A percentile compares a stretch with the other conserved stretches of the same genome.
phyloP scores from a whole-genome alignment of 2,113 vertebrate genomes.

The Lagopus muta region DNA sequence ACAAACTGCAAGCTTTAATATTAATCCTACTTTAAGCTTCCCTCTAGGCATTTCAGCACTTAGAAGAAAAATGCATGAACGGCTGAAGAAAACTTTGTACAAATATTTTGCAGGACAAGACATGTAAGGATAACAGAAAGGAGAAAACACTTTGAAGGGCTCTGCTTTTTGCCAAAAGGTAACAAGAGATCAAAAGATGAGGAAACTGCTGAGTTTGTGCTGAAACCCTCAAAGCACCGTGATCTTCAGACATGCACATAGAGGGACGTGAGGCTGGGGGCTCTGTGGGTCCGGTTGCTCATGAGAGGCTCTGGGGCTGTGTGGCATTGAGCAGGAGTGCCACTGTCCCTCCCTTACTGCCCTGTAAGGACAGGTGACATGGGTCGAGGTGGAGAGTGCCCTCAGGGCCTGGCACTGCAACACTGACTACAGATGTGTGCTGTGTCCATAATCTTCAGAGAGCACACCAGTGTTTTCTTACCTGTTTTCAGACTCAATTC shows the following conservation, averaged over 20 bases:
- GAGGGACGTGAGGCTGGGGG: not conserved
- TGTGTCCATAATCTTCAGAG: not conserved
- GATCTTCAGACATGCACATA: not conserved
- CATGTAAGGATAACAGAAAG: not conserved
- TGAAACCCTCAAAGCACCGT: fast-evolving
- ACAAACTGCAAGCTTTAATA: not conserved
- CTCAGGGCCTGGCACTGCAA: not conserved
- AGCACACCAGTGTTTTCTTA: not conserved
- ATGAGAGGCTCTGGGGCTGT: fast-evolving
- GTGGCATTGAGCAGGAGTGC: not conserved
- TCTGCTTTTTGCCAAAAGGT: not conserved
- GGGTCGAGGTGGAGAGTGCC: not conserved
- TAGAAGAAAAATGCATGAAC: not conserved
- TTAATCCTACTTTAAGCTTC: not conserved
- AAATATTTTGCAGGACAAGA: not conserved
- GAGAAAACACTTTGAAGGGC: not conserved
- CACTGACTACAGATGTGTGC: fast-evolving
- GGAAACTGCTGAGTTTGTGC: fast-evolving
- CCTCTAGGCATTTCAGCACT: not conserved
- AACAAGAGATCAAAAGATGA: not conserved
- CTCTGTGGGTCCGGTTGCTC: not conserved
- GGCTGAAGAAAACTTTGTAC: not conserved
- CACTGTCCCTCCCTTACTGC: no score
- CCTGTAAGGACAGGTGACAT: not conserved
- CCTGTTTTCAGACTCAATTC: not conserved